These are phyloP conservation scores for Lanistes nyassanus DNA, from an alignment of 1,140 invertebrate species.

Conservation along the genomic window DNA sequence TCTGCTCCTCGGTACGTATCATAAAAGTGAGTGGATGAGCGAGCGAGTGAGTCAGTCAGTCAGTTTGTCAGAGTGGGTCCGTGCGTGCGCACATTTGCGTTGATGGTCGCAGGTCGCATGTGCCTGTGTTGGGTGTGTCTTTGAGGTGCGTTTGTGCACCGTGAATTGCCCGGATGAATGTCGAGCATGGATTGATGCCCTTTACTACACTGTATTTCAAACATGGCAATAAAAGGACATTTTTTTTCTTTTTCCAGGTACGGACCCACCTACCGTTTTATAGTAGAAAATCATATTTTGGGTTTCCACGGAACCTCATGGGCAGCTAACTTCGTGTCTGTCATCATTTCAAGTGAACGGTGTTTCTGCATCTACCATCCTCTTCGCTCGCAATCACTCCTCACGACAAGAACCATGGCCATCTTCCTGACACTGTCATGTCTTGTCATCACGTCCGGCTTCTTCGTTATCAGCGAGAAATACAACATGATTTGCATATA, in stretches of 20 bases:
- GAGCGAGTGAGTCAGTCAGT: no score
- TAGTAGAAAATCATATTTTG: constrained; percentile 1
- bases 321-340: not conserved
- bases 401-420: not conserved
- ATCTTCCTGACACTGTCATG: not conserved
- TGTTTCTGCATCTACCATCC: constrained; percentile 16
- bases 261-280: not conserved
- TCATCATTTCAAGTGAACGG: constrained; percentile 16
- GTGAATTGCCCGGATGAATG: no score
- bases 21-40: no score
- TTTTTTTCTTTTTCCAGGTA: constrained; percentile 7
- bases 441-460: not conserved
- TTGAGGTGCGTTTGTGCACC: no score
- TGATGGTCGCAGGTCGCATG: no score
- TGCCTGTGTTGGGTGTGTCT: no score
- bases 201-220: no score
- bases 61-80: no score
- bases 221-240: no score
- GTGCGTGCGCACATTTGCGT: no score
- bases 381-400: not conserved
- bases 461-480: not conserved
- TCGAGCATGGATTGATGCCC: no score
- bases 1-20: not conserved
- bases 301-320: constrained; percentile 13
- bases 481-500: constrained; percentile 3